A percentile compares a stretch with the other conserved stretches of the same genome.
These are phyloP conservation scores for Morinoia aosen DNA, from an alignment of 2,888 invertebrate species.

Conservation along the genomic window DNA sequence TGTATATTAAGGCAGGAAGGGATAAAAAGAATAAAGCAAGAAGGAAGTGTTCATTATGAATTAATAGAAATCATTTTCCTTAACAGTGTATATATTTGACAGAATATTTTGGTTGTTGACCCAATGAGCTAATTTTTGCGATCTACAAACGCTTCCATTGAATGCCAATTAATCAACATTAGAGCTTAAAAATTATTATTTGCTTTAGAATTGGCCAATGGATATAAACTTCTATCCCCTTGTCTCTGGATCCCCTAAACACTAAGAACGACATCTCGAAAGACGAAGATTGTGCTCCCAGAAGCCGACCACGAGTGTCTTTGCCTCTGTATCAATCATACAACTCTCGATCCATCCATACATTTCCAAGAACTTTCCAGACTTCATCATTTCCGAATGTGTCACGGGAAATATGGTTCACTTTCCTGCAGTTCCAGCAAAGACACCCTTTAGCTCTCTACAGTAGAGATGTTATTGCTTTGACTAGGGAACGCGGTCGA, in stretches of 20 bases:
- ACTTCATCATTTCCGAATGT: slow-evolving; percentile 67
- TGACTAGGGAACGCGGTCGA: neutral
- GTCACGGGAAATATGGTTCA: slow-evolving; percentile 65
- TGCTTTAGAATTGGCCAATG: neutral
- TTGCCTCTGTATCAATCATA: slow-evolving; percentile 37
- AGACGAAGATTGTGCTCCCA: neutral
- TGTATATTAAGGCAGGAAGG: neutral
- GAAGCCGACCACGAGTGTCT: neutral
- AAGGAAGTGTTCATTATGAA: neutral
- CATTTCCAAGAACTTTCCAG: slow-evolving; percentile 43
- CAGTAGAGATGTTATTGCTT: slow-evolving; percentile 52
- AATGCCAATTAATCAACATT: neutral
- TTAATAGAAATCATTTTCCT: neutral
- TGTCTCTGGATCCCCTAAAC: neutral
- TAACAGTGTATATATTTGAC: too few species aligned
- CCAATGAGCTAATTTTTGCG: neutral
- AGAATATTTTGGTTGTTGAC: neutral
- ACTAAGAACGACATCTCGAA: neutral
- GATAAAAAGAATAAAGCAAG: too few species aligned
- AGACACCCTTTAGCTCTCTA: slow-evolving; percentile 54
- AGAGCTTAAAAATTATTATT: neutral
- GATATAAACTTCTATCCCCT: neutral
- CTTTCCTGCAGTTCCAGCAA: slow-evolving; percentile 39
- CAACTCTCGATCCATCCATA: slow-evolving; percentile 42
- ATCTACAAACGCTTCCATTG: neutral